These are phyloP conservation scores for Sussaba pulchella DNA, from an alignment of 2,888 invertebrate genomes.

Conservation along the genomic window DNA sequence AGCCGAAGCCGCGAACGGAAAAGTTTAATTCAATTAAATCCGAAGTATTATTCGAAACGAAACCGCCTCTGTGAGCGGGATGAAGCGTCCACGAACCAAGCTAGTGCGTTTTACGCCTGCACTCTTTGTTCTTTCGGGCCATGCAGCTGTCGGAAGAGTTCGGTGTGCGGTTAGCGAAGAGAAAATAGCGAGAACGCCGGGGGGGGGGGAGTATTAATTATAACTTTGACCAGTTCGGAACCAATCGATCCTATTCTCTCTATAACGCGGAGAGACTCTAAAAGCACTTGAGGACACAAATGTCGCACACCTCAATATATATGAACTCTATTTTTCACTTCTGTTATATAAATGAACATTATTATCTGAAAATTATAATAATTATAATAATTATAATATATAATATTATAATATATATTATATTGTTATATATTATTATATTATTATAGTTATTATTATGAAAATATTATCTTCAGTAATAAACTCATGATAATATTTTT, in stretches of 20 bases:
- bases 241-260: constrained; percentile 13
- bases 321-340: no score
- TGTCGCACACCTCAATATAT: no score
- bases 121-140: not conserved
- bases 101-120: not conserved
- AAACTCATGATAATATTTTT: no score
- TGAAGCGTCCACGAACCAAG: constrained; percentile 35
- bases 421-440: no score
- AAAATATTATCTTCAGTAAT: no score
- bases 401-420: no score
- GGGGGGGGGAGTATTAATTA: constrained; percentile 52
- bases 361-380: no score
- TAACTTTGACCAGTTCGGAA: constrained; percentile 41
- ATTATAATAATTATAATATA: no score
- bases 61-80: constrained; percentile 7
- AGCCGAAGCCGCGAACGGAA: no score
- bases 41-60: constrained; percentile 56
- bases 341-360: no score
- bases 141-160: constrained; percentile 29
- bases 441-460: no score
- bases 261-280: constrained; percentile 9
- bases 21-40: constrained; percentile 68
- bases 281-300: not conserved
- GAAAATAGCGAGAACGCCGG: constrained; percentile 5
- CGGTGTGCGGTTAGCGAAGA: constrained; percentile 16